phyloP scores from a whole-genome alignment of 37 sponge, comb jelly and placozoan genomes.

The Spongilla lacustris region DNA sequence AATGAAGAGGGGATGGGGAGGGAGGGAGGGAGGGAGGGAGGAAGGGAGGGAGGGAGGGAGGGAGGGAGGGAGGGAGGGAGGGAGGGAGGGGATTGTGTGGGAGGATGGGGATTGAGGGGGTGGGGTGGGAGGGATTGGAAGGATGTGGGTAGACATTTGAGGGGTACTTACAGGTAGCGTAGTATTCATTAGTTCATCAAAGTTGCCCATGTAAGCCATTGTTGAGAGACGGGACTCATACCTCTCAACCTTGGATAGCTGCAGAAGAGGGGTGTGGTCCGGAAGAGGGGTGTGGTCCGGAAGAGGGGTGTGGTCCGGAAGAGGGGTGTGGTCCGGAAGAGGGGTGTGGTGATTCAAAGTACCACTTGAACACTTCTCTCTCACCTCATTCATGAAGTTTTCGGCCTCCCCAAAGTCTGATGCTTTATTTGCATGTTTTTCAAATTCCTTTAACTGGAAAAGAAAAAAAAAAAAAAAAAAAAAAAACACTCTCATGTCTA shows the following conservation, averaged over 20 bases:
- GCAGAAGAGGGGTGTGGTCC: background rate
- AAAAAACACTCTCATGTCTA: too few species aligned
- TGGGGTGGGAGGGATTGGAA: background rate
- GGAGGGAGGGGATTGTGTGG: background rate
- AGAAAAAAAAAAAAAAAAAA: background rate
- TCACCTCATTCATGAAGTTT: constrained; percentile 78
- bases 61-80: background rate
- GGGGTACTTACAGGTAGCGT: constrained; percentile 71
- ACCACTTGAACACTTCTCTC: background rate
- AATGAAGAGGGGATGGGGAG: background rate
- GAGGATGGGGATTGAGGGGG: background rate
- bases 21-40: background rate
- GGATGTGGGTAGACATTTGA: background rate
- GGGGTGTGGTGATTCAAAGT: background rate
- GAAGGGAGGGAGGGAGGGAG: background rate
- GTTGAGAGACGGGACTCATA: constrained; percentile 66
- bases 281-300: background rate
- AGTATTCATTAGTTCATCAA: constrained; percentile 75
- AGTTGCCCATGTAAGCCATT: constrained; percentile 89
- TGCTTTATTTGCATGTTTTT: constrained; percentile 43
- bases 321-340: background rate
- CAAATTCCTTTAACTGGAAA: constrained; percentile 51
- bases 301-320: background rate
- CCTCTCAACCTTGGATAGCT: constrained; percentile 82
- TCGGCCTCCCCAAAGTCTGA: constrained; percentile 87